A percentile compares a stretch with the other conserved stretches of the same genome.
Conservation (phyloP, 2,888 invertebrate genomes). For the Vesta saturnalis region DNA sequence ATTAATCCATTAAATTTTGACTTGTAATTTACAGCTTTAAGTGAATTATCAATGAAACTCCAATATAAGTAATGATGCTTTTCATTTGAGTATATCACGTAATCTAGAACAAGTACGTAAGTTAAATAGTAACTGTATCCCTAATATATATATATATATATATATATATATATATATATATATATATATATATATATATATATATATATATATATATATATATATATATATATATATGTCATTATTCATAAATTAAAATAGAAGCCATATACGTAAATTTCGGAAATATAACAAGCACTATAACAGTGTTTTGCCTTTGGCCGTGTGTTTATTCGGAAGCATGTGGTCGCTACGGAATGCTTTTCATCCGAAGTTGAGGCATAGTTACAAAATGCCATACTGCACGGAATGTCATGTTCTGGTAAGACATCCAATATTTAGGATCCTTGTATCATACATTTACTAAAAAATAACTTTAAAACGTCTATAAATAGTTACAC, state of each 20-base stretch:
- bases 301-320: constrained; percentile 37
- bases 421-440: constrained; percentile 42
- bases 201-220: too few relatives aligned
- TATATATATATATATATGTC: too few relatives aligned
- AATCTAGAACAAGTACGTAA: too few relatives aligned
- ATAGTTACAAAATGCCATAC: constrained; percentile 61
- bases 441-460: constrained; percentile 37
- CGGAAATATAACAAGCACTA: constrained; percentile 35
- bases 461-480: constrained; percentile 17
- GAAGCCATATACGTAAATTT: constrained; percentile 30
- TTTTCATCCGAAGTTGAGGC: constrained; percentile 63
- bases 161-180: too few relatives aligned
- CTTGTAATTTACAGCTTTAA: too few relatives aligned
- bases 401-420: constrained; percentile 61
- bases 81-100: too few relatives aligned
- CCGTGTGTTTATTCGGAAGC: constrained; percentile 60
- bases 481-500: background rate
- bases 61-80: too few relatives aligned
- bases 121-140: too few relatives aligned
- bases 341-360: constrained; percentile 61
- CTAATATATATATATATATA: too few relatives aligned
- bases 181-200: too few relatives aligned
- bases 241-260: constrained; percentile 31
- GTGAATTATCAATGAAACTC: too few relatives aligned
- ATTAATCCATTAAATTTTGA: too few relatives aligned